phyloP scores from a whole-genome alignment of 2,797 vertebrate genomes.

The Apogon talboti region DNA sequence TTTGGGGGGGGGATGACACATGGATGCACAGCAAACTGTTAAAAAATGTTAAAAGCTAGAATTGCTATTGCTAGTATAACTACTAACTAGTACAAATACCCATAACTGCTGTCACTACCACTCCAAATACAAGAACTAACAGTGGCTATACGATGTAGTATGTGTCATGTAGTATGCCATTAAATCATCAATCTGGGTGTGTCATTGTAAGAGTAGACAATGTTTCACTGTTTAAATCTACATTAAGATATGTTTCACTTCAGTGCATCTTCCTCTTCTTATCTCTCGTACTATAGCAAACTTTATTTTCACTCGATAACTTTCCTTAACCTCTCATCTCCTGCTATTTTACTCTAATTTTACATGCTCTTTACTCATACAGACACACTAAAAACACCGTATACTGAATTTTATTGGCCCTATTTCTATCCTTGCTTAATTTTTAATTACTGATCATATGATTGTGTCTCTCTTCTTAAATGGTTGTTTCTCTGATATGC shows the following conservation, averaged over 20 bases:
- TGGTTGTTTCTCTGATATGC: background rate
- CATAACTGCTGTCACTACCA: too few species aligned
- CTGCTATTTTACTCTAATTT: conserved; percentile 5
- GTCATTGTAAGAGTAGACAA: conserved; percentile 3
- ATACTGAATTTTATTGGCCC: too few species aligned
- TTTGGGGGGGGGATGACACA: too few species aligned
- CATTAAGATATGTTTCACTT: background rate
- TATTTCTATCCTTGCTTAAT: background rate
- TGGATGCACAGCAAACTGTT: too few species aligned
- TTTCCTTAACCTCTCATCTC: conserved; percentile 9
- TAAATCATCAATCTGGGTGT: background rate
- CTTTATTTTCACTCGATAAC: conserved; percentile 11
- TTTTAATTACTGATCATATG: background rate
- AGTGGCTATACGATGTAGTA: too few species aligned
- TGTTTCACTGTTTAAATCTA: background rate
- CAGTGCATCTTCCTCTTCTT: conserved; percentile 10
- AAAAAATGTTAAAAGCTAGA: too few species aligned
- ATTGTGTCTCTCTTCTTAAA: conserved; percentile 11
- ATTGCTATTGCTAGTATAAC: too few species aligned
- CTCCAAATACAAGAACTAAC: too few species aligned
- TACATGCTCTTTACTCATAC: conserved; percentile 1
- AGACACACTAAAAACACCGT: background rate
- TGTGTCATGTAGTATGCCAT: background rate
- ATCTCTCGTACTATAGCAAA: background rate
- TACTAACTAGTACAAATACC: too few species aligned